Evolutionary conservation across 2,113 vertebrate species (phyloP).

Genomic region (Anguilla rostrata): DNA sequence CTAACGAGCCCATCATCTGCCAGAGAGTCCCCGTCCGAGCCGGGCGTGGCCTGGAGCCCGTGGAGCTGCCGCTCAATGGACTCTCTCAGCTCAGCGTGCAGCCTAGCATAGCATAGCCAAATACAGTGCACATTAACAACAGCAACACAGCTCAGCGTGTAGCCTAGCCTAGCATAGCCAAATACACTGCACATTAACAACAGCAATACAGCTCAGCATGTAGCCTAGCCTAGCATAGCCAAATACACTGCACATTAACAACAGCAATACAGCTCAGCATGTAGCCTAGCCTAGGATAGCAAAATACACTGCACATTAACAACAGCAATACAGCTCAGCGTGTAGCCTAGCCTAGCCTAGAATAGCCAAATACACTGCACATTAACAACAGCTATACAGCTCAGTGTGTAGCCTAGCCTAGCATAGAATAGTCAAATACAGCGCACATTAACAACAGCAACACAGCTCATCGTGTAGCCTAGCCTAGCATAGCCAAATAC

Average conservation of each 20-base stretch:
- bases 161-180: background rate
- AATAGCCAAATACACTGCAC: too few relatives aligned
- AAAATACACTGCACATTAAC: background rate
- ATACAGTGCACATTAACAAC: background rate
- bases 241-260: background rate
- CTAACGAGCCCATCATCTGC: conserved; percentile 68
- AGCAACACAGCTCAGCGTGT: background rate
- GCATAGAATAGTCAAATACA: too few relatives aligned
- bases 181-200: background rate
- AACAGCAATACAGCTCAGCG: background rate
- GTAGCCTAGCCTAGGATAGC: background rate
- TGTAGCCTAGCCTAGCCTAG: background rate
- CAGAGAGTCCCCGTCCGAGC: conserved; percentile 53
- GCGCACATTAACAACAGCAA: too few relatives aligned
- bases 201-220: background rate
- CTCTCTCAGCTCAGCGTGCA: conserved; percentile 81
- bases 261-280: background rate
- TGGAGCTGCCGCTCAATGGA: conserved; percentile 81
- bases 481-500: too few relatives aligned
- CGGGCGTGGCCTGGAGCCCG: conserved; percentile 57
- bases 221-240: background rate
- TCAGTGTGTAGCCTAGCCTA: too few relatives aligned
- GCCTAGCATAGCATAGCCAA: conserved; percentile 53
- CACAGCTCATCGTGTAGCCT: background rate
- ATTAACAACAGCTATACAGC: too few relatives aligned